These are phyloP conservation scores for Agrilus cyanescens DNA, from an alignment of 2,888 invertebrate species.

Conservation along the genomic window DNA sequence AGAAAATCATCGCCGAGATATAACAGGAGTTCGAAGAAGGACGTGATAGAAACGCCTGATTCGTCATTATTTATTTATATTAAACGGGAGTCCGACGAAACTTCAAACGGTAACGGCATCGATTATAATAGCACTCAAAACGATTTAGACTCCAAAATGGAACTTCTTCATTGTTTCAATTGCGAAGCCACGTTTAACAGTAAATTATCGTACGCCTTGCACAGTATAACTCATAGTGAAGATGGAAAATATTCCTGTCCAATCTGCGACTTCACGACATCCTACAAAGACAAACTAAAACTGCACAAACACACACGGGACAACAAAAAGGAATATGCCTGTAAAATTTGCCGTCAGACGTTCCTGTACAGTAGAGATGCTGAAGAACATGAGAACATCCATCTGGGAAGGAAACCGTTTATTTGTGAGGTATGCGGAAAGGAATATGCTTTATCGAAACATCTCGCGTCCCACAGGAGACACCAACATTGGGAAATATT, in stretches of 20 bases:
- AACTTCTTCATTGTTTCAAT: constrained; percentile 18
- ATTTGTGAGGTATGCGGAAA: constrained; percentile 42
- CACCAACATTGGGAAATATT: constrained; percentile 38
- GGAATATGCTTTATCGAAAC: constrained; percentile 41
- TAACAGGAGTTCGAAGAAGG: too few relatives aligned
- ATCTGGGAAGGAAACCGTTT: constrained; percentile 42
- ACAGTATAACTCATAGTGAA: constrained; percentile 35
- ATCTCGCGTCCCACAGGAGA: constrained; percentile 40
- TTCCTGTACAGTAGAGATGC: constrained; percentile 25
- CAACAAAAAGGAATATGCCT: too few relatives aligned
- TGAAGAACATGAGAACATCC: constrained; percentile 34
- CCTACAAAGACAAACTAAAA: constrained; percentile 24
- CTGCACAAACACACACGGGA: too few relatives aligned
- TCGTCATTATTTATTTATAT: too few relatives aligned
- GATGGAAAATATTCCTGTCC: constrained; percentile 23
- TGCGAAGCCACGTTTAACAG: constrained; percentile 35
- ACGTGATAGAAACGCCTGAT: too few relatives aligned
- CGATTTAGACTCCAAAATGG: too few relatives aligned
- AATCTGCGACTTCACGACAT: constrained; percentile 26
- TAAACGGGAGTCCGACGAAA: neutral
- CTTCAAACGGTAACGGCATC: neutral
- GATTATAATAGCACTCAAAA: neutral
- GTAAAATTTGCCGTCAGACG: too few relatives aligned
- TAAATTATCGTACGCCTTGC: constrained; percentile 37
- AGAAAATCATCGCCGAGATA: neutral